Base-by-base conservation (phyloP, 2,797 vertebrate genomes). In the Erithacus rubecula region DNA sequence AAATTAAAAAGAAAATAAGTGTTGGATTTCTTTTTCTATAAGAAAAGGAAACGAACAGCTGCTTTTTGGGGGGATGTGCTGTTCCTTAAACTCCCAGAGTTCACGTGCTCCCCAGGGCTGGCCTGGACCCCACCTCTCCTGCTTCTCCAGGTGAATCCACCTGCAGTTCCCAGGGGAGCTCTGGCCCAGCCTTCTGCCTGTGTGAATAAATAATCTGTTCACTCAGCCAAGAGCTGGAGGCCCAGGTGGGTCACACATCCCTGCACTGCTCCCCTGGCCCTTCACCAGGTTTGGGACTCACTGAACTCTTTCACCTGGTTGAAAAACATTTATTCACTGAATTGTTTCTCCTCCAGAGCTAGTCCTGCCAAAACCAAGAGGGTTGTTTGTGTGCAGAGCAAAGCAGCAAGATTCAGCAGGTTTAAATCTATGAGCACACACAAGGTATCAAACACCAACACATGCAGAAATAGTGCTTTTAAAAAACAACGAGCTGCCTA, bases 31-130 rank as follows among this genome's bases (percentile, higher is more conserved):
- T 93, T 96, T 95, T 94, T 83, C 91, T 96, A 83, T 94, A 91
- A 96, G 94, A 93, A 95, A 95, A 93, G 84, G 70, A 93, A 93
- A 92, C 0, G 41, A 92, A 75, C 84, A 92, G 93, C 86, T 64
- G 88, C 4, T 34, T 87, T 39, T 41, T 17, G 26, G 17, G 63
- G 65, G 89, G 77, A 32, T 11, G 32, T 58, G 90, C 88, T 95
- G 87, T 87, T 90, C 88, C 62, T 71, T 56, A 60, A 84, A 39
- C 74, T 84, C 87, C 34, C 15, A 10, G 92, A 72, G 84, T 85
- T 92, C 4, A 4, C 10, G 0, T 2, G 27, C 22, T 82, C 69
- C 80, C 24, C 62, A n/a, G 51, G 51, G 70, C 79, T 82, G 81
- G 62, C 58, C 58, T 85, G 41, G 68, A 76, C 5, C 43, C 53